Evolutionary conservation across 2,113 vertebrate genomes (phyloP), one percentile per base, ranked within the genome.

Genomic region (Ranitomeya variabilis): DNA sequence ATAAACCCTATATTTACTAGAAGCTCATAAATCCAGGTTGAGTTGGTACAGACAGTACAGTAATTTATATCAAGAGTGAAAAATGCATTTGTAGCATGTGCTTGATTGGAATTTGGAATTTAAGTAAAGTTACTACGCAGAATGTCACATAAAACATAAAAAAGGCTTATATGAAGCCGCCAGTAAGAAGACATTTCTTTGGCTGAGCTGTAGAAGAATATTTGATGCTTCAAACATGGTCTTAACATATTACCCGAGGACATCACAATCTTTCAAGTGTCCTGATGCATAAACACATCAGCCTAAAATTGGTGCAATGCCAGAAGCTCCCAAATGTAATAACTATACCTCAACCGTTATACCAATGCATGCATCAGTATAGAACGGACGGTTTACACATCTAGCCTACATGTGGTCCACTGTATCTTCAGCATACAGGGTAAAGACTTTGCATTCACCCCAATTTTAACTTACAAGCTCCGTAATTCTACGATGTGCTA

Each of bases 1-100:
- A 87, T 87, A 71, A 87, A 87, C 77, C 77, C 66, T 87, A 86
- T 87, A 71, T 87, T 81, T 87, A 87, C 78, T n/a, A 45, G 54
- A 81, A 23, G 78, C 19, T 59, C 78, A 71, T 87, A 87, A 87
- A 87, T 87, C 77, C 66, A 81, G 23, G 86, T 81, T 81, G 64
- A 45, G 86, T 51, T 60, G 55, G 52, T 73, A 80, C 78, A 81
- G 10, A 12, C 23, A 73, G 86, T 45, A 80, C 21, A 15, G 64
- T 73, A 23, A 67, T 52, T 23, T 67, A 45, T 82, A 82, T 23
- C 55, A 66, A 23, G 21, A 21, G 60, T 66, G 37, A 59, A 59
- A 80, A 80, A 80, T 80, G 21, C 26, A 26, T 57, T 80, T 80
- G 54, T 57, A 59, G 54, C n/a, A 26, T 59, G 19, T 11, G 14